Conservation (phyloP, 2,888 invertebrate genomes). For the Dicycla oo region DNA sequence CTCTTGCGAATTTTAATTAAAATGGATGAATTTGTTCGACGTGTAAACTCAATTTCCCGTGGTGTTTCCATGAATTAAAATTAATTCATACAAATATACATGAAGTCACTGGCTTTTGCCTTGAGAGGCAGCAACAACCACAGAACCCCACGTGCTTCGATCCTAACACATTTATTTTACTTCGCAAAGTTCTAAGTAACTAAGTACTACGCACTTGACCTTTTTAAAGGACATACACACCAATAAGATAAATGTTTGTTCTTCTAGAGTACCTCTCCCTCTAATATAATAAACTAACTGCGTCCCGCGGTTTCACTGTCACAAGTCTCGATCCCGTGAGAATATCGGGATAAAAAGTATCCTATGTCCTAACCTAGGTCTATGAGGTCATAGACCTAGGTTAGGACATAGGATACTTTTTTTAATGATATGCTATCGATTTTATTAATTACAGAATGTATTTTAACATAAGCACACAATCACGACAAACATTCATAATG, state of each 20-base stretch:
- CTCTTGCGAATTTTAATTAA: constrained; percentile 31
- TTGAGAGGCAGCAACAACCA: neutral
- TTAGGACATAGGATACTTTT: too few species aligned
- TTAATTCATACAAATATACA: neutral
- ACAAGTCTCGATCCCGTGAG: too few species aligned
- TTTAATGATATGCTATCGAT: constrained; percentile 54
- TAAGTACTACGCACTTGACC: neutral
- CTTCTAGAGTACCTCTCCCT: neutral
- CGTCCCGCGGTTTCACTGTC: too few species aligned
- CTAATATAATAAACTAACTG: neutral
- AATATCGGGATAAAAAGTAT: too few species aligned
- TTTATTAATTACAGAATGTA: constrained; percentile 40
- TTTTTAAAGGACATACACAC: neutral
- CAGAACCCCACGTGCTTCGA: neutral
- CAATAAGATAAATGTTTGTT: neutral
- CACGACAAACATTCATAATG: constrained; percentile 2
- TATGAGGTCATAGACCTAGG: too few species aligned
- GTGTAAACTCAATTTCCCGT: constrained; percentile 22
- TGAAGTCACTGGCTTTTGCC: neutral
- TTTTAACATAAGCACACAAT: constrained; percentile 18
- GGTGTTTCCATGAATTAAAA: neutral
- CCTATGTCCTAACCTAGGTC: too few species aligned
- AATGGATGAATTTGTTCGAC: constrained; percentile 27
- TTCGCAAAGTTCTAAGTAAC: neutral
- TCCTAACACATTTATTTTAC: neutral